Base-by-base conservation (phyloP, 2,888 invertebrate species). In the Meteorus colon region DNA sequence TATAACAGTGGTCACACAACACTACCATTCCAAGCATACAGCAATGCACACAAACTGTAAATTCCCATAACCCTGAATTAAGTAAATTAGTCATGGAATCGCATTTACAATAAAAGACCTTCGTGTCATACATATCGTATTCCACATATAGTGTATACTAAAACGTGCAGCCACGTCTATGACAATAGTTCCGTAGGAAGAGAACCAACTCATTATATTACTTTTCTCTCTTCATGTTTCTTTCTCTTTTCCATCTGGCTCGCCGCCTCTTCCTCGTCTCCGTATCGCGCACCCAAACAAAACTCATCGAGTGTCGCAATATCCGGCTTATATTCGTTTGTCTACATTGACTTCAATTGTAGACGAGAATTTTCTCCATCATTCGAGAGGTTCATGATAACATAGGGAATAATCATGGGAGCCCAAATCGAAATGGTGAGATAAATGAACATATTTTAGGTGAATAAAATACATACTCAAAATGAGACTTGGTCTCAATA, bases 31-130 rank as follows among this genome's bases (percentile, higher is more conserved):
- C 60, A 60, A 63, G 63, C 63, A 63, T 48, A 63, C 19, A 5
- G 71, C 24, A 51, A 45, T 41, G 63, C 62, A 24, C 27, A 8
- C 19, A 73, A 67, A 77, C 78, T 76, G 80, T 77, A 78, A 74
- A 74, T 78, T 81, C 85, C 76, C 86, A 86, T 84, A 83, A 84
- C 86, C 86, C 82, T 86, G 86, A 86, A 86, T 86, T 85, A 85
- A 79, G 78, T 51, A 77, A 75, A 80, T 81, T 80, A 81, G 78
- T 78, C 80, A 79, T 79, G 80, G 76, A 80, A 78, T 77, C 73
- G 71, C 72, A 79, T 78, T 79, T 76, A 78, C 75, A 72, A 51
- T 75, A 74, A 70, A 70, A 78, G 8, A 76, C 80, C 80, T 80
- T 77, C 77, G 63, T 77, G 24, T n/a, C 19, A 73, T 31, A 70